phyloP scores from a whole-genome alignment of 2,113 vertebrate species.

The Tyrannus savana region DNA sequence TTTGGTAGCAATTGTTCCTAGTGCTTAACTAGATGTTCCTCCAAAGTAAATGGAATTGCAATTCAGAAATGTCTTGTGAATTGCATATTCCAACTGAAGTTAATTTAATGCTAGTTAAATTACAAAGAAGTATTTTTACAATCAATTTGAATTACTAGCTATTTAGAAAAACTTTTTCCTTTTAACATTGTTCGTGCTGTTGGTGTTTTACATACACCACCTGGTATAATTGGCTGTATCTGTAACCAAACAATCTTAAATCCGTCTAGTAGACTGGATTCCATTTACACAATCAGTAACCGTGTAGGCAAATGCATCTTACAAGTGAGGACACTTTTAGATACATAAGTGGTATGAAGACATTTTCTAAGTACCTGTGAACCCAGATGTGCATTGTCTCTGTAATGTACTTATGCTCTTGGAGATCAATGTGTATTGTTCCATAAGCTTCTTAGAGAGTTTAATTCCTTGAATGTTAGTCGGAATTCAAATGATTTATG shows the following conservation, averaged over 20 bases:
- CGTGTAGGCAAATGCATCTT: not conserved
- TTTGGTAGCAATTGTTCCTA: not conserved
- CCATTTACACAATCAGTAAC: not conserved
- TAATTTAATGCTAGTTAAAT: not conserved
- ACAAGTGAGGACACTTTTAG: not conserved
- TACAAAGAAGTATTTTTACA: not conserved
- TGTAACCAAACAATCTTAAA: not conserved
- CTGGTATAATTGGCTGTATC: not conserved
- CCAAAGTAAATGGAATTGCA: not conserved
- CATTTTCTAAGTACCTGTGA: not conserved
- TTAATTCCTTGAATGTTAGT: not conserved
- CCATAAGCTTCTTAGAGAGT: not conserved
- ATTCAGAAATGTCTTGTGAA: not conserved
- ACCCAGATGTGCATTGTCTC: not conserved
- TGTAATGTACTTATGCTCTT: not conserved
- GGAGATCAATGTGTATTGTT: conserved; percentile 14
- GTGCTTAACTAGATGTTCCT: not conserved
- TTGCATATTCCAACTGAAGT: not conserved
- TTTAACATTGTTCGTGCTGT: not conserved
- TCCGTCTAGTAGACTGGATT: not conserved
- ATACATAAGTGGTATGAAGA: not conserved
- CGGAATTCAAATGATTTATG: not conserved
- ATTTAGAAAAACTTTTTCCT: not conserved
- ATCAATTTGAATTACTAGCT: not conserved
- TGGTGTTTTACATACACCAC: not conserved